Conservation (phyloP, 2,888 invertebrate genomes). For the Beris morrisii region DNA sequence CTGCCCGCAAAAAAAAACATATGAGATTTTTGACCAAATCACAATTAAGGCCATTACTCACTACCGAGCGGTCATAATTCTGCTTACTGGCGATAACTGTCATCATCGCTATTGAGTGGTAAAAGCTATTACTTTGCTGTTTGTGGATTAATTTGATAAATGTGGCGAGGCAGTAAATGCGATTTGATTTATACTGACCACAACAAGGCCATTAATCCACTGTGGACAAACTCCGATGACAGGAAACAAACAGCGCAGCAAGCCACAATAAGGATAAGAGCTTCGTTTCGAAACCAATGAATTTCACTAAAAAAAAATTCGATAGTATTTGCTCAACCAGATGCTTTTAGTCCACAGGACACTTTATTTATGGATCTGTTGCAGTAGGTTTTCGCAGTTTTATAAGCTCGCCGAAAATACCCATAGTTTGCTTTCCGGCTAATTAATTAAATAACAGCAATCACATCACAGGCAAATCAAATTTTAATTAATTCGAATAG, state of each 20-base stretch:
- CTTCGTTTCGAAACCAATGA: background rate
- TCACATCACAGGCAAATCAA: slow-evolving; percentile 43
- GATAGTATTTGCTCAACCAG: background rate
- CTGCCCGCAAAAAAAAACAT: slow-evolving; percentile 22
- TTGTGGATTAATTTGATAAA: slow-evolving; percentile 40
- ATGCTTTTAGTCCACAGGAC: background rate
- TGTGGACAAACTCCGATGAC: slow-evolving; percentile 30
- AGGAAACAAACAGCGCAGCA: slow-evolving; percentile 18
- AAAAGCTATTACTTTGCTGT: slow-evolving; percentile 39
- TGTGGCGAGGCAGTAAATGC: slow-evolving; percentile 38
- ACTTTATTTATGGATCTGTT: background rate
- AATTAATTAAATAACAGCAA: slow-evolving; percentile 43
- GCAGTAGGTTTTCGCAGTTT: background rate
- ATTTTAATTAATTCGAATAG: slow-evolving; percentile 42
- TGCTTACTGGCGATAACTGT: slow-evolving; percentile 37
- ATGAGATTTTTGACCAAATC: slow-evolving; percentile 20
- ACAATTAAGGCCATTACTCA: slow-evolving; percentile 35
- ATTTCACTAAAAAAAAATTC: background rate
- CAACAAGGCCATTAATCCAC: slow-evolving; percentile 22
- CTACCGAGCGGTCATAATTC: slow-evolving; percentile 33
- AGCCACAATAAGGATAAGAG: slow-evolving; percentile 10
- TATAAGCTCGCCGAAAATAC: background rate
- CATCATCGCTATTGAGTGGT: slow-evolving; percentile 38
- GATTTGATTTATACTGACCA: slow-evolving; percentile 37
- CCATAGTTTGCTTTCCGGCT: slow-evolving; percentile 17